Base-by-base conservation (phyloP, 2,797 vertebrate genomes). In the Lophotriccus pileatus region DNA sequence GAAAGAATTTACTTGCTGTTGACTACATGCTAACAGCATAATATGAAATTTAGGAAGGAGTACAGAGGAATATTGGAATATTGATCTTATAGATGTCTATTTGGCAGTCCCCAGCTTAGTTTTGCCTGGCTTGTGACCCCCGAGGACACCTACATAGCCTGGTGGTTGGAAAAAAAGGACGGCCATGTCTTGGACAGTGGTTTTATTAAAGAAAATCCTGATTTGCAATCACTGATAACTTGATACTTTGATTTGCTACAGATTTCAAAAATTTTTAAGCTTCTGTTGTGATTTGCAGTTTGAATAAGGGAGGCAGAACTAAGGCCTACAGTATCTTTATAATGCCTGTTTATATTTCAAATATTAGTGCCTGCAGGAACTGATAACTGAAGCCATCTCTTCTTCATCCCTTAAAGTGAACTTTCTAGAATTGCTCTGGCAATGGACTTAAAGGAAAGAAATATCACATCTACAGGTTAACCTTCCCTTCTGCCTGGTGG, bases 101-200 rank as follows among this genome's bases (percentile, higher is more conserved):
- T 47, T 79, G 43, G 12, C 14, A 76, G 16, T 52, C 47, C 15
- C 3, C 32, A 82, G 12, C 22, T 62, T 55, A 82, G 12, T 73
- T 90, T 93, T 80, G 32, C 8, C 19, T 10, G 24, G 7, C 12
- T 66, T 24, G 28, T 58, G n/a, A 66, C 25, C 17, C 5, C 37
- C 56, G 17, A 79, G n/a, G 36, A 69, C 21, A 39, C 30, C 67
- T 58, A 5, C 17, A 36, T 24, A 62, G 5, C 22, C 47, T 23
- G 4, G 3, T 66, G 16, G 2, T 23, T 50, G 36, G 24, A 84
- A 23, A 79, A 79, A 49, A 50, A 50, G 10, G 4, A 7, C 11
- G 66, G 5, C 7, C 3, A 0, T 53, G 18, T 7, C 3, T 69
- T 24, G 9, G 22, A 6, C 17, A 58, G 24, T 52, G 9, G 2